Evolutionary conservation across 2,113 vertebrate genomes (phyloP), one percentile per base, ranked within the genome.

Genomic region (Lonchura striata): DNA sequence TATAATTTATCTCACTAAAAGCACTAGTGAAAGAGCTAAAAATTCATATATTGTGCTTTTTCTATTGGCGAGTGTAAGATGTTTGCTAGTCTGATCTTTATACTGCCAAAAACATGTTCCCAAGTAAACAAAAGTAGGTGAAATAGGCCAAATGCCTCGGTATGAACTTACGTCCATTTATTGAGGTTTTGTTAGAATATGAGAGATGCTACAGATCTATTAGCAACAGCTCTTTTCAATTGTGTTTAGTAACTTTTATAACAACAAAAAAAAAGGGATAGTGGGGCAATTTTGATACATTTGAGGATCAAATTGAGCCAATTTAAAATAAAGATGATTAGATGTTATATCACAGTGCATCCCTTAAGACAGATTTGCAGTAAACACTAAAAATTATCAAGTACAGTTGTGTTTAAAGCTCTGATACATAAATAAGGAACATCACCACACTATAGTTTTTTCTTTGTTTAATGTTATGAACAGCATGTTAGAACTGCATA

Each of bases 71-170:
- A 90, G 22, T 69, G 74, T 61, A 86, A 66, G 42, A 22, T 56
- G 54, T 42, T 92, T 96, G 46, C 46, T 61, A 65, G 53, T 49
- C n/a, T 72, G 33, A 30, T 52, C 37, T 52, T 79, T 77, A 44
- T 7, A 46, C 27, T 80, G 27, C 39, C 47, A 54, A 75, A 66
- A 93, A 94, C 75, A 61, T 64, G 59, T 56, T 68, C 20, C 41
- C 21, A 64, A 93, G 50, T 92, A 74, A 94, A 88, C 28, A 41
- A 54, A 88, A 84, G 64, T 86, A 89, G 16, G 30, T 33, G 24
- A 91, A 92, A 94, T 90, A 84, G 80, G 91, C 97, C 53, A 82
- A 6, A 33, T 91, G 71, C 22, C 63, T 92, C 46, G 44, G 35
- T 68, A 13, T 54, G 35, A 92, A 93, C 76, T 92, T 63, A 15